These are phyloP conservation scores for Aramus guarauna DNA, from an alignment of 2,113 vertebrate genomes.

Conservation along the genomic window DNA sequence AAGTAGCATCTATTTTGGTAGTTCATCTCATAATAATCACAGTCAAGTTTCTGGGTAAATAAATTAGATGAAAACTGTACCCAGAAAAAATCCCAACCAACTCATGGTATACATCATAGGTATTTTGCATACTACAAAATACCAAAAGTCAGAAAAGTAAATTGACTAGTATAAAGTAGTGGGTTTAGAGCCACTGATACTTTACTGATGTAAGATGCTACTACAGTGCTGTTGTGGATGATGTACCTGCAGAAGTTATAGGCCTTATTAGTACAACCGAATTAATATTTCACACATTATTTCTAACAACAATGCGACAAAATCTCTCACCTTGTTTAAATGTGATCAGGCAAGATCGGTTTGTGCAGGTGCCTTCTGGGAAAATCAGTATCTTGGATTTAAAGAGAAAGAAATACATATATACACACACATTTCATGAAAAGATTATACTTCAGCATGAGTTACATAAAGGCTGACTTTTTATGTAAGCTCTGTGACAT, in stretches of 20 bases:
- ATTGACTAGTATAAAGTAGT: neutral
- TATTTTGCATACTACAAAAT: neutral
- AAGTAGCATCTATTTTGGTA: neutral
- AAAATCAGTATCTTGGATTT: slow-evolving; percentile 89
- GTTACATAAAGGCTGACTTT: neutral
- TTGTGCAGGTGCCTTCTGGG: slow-evolving; percentile 97
- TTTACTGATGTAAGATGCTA: neutral
- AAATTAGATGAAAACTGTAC: neutral
- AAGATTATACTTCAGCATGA: neutral
- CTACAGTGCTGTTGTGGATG: neutral
- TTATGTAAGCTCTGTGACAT: neutral
- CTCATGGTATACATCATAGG: rapidly evolving
- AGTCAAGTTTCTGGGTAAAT: neutral
- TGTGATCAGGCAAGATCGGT: slow-evolving; percentile 96
- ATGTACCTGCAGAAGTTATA: neutral
- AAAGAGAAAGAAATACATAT: slow-evolving; percentile 39
- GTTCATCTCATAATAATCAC: neutral
- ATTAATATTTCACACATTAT: neutral
- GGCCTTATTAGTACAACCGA: neutral
- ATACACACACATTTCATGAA: neutral
- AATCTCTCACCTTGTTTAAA: slow-evolving; percentile 92
- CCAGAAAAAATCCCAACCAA: neutral
- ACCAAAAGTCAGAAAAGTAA: neutral
- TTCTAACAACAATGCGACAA: slow-evolving; percentile 3
- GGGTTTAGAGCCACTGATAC: neutral